A percentile compares a stretch with the other conserved stretches of the same genome.
These are phyloP conservation scores for Microdon myrmicae DNA, from an alignment of 2,888 invertebrate genomes.

Conservation along the genomic window DNA sequence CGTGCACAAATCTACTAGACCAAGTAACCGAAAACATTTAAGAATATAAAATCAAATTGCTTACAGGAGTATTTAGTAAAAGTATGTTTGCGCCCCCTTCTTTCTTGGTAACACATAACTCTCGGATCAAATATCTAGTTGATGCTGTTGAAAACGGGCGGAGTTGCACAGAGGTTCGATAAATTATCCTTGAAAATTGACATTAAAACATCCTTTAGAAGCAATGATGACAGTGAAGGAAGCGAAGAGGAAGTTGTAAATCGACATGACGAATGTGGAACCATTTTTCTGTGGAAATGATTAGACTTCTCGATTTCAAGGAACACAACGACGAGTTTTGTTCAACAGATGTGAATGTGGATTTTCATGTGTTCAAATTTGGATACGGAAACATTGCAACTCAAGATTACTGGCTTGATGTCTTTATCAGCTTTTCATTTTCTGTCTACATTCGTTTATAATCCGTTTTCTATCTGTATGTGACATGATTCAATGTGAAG, in stretches of 20 bases:
- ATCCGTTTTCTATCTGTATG: too few species aligned
- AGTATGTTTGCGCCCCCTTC: slow-evolving; percentile 6
- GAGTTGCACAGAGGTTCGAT: slow-evolving; percentile 21
- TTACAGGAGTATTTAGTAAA: slow-evolving; percentile 3
- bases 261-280: slow-evolving; percentile 8
- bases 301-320: too few species aligned
- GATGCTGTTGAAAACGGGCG: slow-evolving; percentile 46
- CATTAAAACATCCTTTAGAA: neutral
- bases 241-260: slow-evolving; percentile 34
- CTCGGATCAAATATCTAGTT: slow-evolving; percentile 31
- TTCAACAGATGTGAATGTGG: too few species aligned
- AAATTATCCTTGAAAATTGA: slow-evolving; percentile 18
- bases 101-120: slow-evolving; percentile 12
- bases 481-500: too few species aligned
- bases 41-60: too few species aligned
- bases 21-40: slow-evolving; percentile 16
- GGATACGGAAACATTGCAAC: too few species aligned
- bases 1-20: slow-evolving; percentile 29
- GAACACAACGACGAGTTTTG: too few species aligned
- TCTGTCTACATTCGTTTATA: too few species aligned
- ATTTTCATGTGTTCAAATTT: too few species aligned
- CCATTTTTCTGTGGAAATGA: too few species aligned
- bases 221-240: slow-evolving; percentile 17
- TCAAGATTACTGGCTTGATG: too few species aligned
- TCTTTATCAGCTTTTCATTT: too few species aligned